These are phyloP conservation scores for Brachymystax lenok DNA, from an alignment of 2,797 vertebrate species.

Conservation along the genomic window DNA sequence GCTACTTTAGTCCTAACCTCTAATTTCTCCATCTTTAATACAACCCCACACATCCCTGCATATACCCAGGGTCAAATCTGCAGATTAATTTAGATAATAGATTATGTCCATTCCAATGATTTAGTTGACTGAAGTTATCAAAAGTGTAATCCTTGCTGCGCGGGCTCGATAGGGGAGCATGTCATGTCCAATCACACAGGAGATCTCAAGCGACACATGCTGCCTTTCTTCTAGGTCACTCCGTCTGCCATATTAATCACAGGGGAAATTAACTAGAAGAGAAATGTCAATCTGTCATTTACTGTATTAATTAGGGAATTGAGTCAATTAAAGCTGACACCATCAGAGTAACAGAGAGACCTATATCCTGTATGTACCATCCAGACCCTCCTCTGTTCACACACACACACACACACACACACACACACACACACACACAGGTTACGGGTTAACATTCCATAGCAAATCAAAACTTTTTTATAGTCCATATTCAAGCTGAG, in stretches of 20 bases:
- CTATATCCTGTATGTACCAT: conserved; percentile 24
- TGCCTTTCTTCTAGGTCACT: conserved; percentile 36
- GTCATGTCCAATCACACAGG: conserved; percentile 55
- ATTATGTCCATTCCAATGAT: conserved; percentile 49
- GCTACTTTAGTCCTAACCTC: background rate
- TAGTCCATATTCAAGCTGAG: no score
- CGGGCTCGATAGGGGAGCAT: conserved; percentile 45
- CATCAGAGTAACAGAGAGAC: conserved; percentile 45
- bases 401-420: background rate
- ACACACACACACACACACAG: conserved; percentile 23
- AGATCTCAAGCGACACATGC: conserved; percentile 46
- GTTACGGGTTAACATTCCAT: background rate
- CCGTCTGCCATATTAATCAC: conserved; percentile 53
- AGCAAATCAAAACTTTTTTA: no score
- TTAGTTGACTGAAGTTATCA: conserved; percentile 59
- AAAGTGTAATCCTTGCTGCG: conserved; percentile 56
- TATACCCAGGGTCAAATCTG: conserved; percentile 33
- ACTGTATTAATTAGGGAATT: conserved; percentile 63
- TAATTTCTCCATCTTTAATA: background rate
- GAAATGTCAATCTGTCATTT: conserved; percentile 64
- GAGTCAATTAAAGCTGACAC: conserved; percentile 67
- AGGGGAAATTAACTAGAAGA: conserved; percentile 58
- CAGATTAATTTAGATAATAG: conserved; percentile 49
- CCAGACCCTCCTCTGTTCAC: conserved; percentile 1
- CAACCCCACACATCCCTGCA: conserved; percentile 19